Evolutionary conservation across 1,140 invertebrate species (phyloP), one percentile per base, ranked within the genome.

Genomic region (Maniola jurtina): DNA sequence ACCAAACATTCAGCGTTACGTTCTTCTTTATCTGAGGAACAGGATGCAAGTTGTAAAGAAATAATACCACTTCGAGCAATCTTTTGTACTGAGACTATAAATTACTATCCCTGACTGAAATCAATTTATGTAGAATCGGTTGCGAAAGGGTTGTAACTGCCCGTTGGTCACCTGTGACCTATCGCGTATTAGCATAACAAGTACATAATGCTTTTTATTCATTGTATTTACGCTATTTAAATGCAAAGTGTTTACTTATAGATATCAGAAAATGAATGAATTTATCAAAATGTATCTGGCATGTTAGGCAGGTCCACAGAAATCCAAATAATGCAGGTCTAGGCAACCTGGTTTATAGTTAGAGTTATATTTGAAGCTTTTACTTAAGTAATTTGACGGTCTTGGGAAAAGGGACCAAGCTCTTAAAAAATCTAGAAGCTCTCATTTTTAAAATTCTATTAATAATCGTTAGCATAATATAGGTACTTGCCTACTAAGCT

Each of bases 121-220:
- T 57, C 40, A 61, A 66, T 66, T 25, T 25, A 25, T 25, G 61
- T 47, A 58, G 54, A 58, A 55, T 75, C 73, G 56, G 64, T 84
- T 78, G 83, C 79, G 71, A 84, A 87, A 86, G 83, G 81, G 80
- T 69, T 85, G 79, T 75, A 76, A 68, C 66, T 71, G 62, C 61
- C 80, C 80, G 84, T 89, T 88, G 76, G 68, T 85, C 83, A 88
- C 84, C 87, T 86, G 76, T 88, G 86, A 88, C 84, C 84, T 73
- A 70, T 75, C 80, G 59, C 42, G 42, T 55, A 80, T 78, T 77
- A 74, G 69, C 78, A 81, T 79, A 77, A 78, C 67, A 77, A 68
- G 52, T 45, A 11, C 5, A 1, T n/a, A 45, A 9, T 13, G 3
- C 52, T 11, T 34, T 34, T 55, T 55, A 15, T 5, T 55, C 25